These are phyloP conservation scores for Karalla daura DNA, from an alignment of 2,797 vertebrate genomes.

Conservation along the genomic window DNA sequence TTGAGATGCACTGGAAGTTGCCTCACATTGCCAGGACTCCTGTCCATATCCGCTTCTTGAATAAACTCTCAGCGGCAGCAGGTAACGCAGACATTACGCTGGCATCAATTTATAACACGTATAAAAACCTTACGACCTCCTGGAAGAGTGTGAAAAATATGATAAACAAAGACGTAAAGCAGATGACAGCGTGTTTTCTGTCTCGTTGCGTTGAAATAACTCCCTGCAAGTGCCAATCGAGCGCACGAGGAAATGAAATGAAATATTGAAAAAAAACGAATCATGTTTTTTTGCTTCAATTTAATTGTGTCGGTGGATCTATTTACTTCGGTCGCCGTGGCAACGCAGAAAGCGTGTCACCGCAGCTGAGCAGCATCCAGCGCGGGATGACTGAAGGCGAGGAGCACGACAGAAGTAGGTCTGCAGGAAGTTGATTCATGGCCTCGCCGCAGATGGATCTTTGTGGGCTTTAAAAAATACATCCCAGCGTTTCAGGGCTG, in stretches of 20 bases:
- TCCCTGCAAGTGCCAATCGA: not conserved
- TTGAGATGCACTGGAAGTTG: not conserved
- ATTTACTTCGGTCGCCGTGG: not conserved
- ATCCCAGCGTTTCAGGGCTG: not conserved
- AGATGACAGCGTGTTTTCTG: too few species aligned
- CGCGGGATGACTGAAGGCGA: not conserved
- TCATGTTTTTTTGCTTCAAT: not conserved
- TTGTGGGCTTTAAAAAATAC: not conserved
- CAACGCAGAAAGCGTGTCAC: not conserved
- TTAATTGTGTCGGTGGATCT: constrained; percentile 7
- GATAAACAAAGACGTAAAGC: too few species aligned
- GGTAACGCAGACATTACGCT: too few species aligned
- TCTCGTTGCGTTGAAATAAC: constrained; percentile 15
- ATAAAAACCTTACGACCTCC: too few species aligned
- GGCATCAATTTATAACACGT: too few species aligned
- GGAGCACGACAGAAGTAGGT: not conserved
- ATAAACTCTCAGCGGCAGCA: not conserved
- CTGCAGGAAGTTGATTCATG: constrained; percentile 13
- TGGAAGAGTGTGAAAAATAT: too few species aligned
- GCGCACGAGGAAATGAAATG: not conserved
- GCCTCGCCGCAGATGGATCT: not conserved
- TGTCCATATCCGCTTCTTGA: not conserved
- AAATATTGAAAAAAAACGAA: constrained; percentile 16
- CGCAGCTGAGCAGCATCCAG: not conserved
- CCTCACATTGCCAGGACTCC: not conserved